Percentiles rank a stretch among this genome's conserved stretches.
phyloP scores from a whole-genome alignment of 37 sponge, comb jelly and placozoan genomes.

The Beroe forskalii region DNA sequence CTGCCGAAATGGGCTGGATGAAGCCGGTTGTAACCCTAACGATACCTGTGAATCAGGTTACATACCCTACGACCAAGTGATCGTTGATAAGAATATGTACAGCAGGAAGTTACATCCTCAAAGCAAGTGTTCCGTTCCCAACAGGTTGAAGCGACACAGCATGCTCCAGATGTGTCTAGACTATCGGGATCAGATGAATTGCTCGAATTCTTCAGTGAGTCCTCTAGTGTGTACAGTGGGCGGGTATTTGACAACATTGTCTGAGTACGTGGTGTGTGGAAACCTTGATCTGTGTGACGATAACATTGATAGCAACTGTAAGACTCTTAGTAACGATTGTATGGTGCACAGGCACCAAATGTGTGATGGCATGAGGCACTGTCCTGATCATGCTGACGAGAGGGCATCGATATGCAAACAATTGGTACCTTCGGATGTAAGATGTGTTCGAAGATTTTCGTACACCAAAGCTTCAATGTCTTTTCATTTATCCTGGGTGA shows the following conservation, averaged over 20 bases:
- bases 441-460: not conserved
- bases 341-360: not conserved
- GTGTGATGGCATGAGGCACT: not conserved
- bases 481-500: not conserved
- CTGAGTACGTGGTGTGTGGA: not conserved
- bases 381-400: not conserved
- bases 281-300: not conserved
- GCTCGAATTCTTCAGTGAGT: not conserved
- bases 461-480: not conserved
- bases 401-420: not conserved
- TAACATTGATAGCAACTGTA: not conserved
- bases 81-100: no score
- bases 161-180: not conserved
- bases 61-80: not conserved
- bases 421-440: not conserved
- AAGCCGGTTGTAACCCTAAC: not conserved
- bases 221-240: not conserved
- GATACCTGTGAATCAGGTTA: not conserved
- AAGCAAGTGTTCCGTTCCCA: not conserved
- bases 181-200: not conserved
- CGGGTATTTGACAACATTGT: not conserved
- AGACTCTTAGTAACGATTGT: not conserved
- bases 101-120: not conserved
- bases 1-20: not conserved
- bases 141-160: not conserved